phyloP scores from a whole-genome alignment of 2,888 invertebrate species.

The Nymphalis polychloros region DNA sequence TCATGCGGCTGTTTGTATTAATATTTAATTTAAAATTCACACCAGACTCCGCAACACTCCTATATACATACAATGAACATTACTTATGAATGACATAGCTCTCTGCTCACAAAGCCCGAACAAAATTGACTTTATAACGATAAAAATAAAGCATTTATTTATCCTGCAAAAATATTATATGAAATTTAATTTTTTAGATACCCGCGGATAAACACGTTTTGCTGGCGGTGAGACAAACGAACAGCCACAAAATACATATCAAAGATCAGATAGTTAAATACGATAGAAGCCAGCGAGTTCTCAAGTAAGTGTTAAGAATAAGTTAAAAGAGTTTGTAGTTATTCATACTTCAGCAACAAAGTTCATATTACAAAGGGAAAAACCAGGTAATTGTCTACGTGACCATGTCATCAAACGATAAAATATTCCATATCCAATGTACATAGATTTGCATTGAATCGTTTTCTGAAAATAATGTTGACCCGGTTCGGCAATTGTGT shows the following conservation, averaged over 20 bases:
- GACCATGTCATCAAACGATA: slow-evolving; percentile 23
- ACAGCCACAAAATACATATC: slow-evolving; percentile 89
- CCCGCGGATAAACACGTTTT: slow-evolving; percentile 88
- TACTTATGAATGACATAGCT: slow-evolving; percentile 50
- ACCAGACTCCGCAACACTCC: slow-evolving; percentile 58
- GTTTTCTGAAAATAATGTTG: slow-evolving; percentile 23
- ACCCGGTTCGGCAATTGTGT: slow-evolving; percentile 16
- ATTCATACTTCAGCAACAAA: not conserved
- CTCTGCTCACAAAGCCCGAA: slow-evolving; percentile 25
- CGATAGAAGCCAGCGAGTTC: slow-evolving; percentile 87
- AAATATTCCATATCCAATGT: slow-evolving; percentile 27
- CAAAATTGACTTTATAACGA: slow-evolving; percentile 20
- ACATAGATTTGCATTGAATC: slow-evolving; percentile 25
- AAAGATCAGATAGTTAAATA: slow-evolving; percentile 89
- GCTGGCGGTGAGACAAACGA: slow-evolving; percentile 88
- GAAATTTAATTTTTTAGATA: slow-evolving; percentile 63
- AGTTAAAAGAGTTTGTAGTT: not conserved
- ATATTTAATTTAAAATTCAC: slow-evolving; percentile 74
- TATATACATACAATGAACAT: slow-evolving; percentile 60
- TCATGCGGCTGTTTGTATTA: slow-evolving; percentile 60
- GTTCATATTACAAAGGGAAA: slow-evolving; percentile 10
- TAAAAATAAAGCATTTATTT: slow-evolving; percentile 29
- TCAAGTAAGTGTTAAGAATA: slow-evolving; percentile 81
- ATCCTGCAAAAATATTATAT: slow-evolving; percentile 18
- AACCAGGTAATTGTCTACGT: slow-evolving; percentile 14